Evolutionary conservation across 2,113 vertebrate species (phyloP).

Genomic region (Pseudorasbora parva): DNA sequence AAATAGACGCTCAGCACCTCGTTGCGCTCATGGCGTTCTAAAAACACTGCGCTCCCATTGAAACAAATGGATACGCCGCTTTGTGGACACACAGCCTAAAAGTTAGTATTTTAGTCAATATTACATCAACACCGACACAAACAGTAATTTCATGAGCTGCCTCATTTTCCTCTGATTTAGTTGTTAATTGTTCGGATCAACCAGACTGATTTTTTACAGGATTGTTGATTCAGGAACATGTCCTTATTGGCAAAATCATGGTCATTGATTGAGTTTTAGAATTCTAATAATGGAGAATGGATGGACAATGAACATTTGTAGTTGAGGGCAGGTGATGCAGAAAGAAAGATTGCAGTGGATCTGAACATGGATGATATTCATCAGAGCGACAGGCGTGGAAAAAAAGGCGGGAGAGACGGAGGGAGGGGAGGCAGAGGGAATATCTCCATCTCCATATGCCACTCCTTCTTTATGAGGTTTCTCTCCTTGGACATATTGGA

Average conservation of each 20-base stretch:
- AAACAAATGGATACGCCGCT: too few relatives aligned
- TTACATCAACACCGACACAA: not conserved
- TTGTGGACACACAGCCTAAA: not conserved
- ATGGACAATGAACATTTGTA: constrained; percentile 1
- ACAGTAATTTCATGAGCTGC: too few relatives aligned
- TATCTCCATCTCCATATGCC: constrained; percentile 37
- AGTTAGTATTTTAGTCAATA: not conserved
- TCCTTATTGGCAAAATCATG: not conserved
- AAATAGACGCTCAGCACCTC: too few relatives aligned
- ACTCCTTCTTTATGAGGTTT: constrained; percentile 10
- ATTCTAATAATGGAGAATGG: constrained; percentile 14
- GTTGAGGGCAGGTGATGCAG: constrained; percentile 13
- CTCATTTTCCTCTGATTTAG: too few relatives aligned
- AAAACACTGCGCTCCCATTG: too few relatives aligned
- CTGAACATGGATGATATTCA: constrained; percentile 27
- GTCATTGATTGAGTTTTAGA: not conserved
- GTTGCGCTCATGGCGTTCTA: too few relatives aligned
- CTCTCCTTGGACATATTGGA: constrained; percentile 41
- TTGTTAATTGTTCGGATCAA: not conserved
- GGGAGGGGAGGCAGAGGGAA: not conserved
- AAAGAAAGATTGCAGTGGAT: constrained; percentile 7
- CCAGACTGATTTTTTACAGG: not conserved
- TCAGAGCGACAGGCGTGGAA: constrained; percentile 25
- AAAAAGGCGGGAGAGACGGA: not conserved
- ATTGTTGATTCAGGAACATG: not conserved